Evolutionary conservation across 2,888 invertebrate genomes (phyloP).

Genomic region (Synanthedon myopaeformis): DNA sequence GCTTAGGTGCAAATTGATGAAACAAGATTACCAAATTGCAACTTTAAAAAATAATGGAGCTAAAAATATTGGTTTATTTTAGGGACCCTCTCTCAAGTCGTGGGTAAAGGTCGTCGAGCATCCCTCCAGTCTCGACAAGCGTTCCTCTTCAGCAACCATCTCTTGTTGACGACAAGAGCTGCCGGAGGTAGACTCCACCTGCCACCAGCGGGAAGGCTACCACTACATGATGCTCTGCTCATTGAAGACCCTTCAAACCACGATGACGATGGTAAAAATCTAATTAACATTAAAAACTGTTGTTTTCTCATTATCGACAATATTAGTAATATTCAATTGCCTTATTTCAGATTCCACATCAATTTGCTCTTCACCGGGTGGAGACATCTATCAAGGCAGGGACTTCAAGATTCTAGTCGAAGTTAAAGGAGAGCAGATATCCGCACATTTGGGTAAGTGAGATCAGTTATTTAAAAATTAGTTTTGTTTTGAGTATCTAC

Average conservation of each 20-base stretch:
- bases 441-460: constrained; percentile 73
- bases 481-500: no score
- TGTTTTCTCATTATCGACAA: background rate
- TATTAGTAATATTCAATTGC: background rate
- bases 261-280: constrained; percentile 76
- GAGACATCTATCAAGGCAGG: constrained; percentile 54
- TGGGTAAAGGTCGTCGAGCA: constrained; percentile 65
- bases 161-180: constrained; percentile 85
- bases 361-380: constrained; percentile 60
- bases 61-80: constrained; percentile 5
- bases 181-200: constrained; percentile 89
- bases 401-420: constrained; percentile 66
- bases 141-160: constrained; percentile 91
- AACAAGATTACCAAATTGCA: background rate
- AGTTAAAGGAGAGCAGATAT: constrained; percentile 75
- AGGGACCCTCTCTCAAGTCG: constrained; percentile 83
- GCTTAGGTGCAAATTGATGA: no score
- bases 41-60: no score
- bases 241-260: constrained; percentile 84
- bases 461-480: no score
- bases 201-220: constrained; percentile 84
- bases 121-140: constrained; percentile 76
- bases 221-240: constrained; percentile 85
- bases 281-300: background rate
- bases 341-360: constrained; percentile 45